Base-by-base conservation (phyloP, 2,797 vertebrate genomes). In the Tragopan temminckii region DNA sequence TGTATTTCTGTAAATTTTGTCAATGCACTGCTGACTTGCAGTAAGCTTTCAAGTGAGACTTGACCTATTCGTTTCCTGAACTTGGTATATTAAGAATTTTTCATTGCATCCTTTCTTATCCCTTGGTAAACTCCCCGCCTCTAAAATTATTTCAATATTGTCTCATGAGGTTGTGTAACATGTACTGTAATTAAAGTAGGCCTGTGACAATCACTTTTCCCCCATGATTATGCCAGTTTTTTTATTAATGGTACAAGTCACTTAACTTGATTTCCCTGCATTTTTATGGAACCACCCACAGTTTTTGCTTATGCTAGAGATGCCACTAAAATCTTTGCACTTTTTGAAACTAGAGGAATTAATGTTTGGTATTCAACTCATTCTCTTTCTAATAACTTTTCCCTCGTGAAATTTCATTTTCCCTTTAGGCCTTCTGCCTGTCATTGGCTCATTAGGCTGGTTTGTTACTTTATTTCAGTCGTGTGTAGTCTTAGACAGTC, bases 381-480 rank as follows among this genome's bases (percentile, higher is more conserved):
- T 27, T 83, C 31, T 87, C 64, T 85, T 67, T 69, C 16, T 52
- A 59, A 15, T 78, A 59, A 71, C 18, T 55, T 46, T 59, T 59
- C 10, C 31, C 29, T 52, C 80, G 18, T 45, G 64, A 50, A 80
- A 50, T 80, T 74, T 80, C 27, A 4, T 68, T n/a, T 27, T 89
- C 33, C 15, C 52, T 27, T 59, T 43, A 58, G 74, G 33, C 68
- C 43, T 77, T 86, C 46, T 82, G 55, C 27, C 38, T 79, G 8
- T 62, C 5, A 0, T 77, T 82, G 82, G 42, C 43, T 86, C 43
- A 38, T 63, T 53, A 58, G 35, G 23, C 29, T 74, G 53, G 52
- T 96, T 92, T 80, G 25, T 64, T 75, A 67, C 61, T 88, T 48
- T 46, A 35, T 63, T 48, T 71, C n/a, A 52, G 46, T 80, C 48